phyloP scores from a whole-genome alignment of 2,797 vertebrate genomes.

The Champsocephalus esox region DNA sequence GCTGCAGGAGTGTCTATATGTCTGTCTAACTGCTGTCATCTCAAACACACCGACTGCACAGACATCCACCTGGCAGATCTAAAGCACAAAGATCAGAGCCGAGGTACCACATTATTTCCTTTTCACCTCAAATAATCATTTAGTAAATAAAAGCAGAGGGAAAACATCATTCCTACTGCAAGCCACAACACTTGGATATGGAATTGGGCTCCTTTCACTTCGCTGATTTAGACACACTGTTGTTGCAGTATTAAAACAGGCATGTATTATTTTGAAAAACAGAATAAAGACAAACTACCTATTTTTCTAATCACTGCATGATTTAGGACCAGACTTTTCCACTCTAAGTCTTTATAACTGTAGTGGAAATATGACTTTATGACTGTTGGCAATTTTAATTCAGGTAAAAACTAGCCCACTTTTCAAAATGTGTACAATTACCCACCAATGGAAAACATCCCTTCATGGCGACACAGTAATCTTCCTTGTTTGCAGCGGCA shows the following conservation, averaged over 20 bases:
- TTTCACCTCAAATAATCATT: conserved; percentile 12
- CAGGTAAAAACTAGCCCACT: conserved; percentile 6
- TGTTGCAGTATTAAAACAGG: background rate
- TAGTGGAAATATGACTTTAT: background rate
- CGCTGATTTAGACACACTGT: conserved; percentile 4
- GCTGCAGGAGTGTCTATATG: conserved; percentile 28
- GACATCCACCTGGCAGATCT: conserved; percentile 27
- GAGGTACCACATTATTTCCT: background rate
- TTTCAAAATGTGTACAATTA: conserved; percentile 36
- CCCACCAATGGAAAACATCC: conserved; percentile 16
- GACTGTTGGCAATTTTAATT: conserved; percentile 19
- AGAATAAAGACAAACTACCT: conserved; percentile 1
- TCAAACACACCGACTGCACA: conserved; percentile 24
- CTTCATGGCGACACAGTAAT: conserved; percentile 35
- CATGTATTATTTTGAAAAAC: conserved; percentile 15
- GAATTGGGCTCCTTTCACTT: conserved; percentile 3
- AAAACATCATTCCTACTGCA: background rate
- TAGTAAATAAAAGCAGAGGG: conserved; percentile 5
- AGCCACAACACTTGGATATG: conserved; percentile 16
- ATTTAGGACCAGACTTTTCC: conserved; percentile 2
- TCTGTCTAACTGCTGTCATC: conserved; percentile 45
- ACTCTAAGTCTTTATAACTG: background rate
- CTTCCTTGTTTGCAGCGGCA: conserved; percentile 41
- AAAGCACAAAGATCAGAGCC: conserved; percentile 27
- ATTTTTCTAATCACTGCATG: background rate